Base-by-base conservation (phyloP, 1,140 invertebrate species). In the Ostrea denselamellosa region DNA sequence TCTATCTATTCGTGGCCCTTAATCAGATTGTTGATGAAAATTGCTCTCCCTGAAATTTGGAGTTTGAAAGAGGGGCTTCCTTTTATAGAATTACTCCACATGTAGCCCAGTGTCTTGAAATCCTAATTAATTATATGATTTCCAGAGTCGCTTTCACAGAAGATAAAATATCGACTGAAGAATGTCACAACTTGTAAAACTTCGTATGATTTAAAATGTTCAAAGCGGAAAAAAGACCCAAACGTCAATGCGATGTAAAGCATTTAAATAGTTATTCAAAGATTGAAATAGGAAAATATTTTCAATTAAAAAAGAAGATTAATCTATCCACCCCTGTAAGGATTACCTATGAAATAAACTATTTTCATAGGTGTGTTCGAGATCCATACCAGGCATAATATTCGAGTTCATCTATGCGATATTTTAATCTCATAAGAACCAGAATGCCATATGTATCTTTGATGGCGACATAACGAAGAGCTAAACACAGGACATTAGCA, bases 1-100 rank as follows among this genome's bases (percentile, higher is more conserved):
- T 25, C 25, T 17, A 62, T 62, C 56, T 62, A 7, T 62, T 62
- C 56, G 68, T 0, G 56, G 0, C 14, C 22, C 68, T 77, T 77
- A 77, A 77, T 77, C 68, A 77, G 68, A 77, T 77, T 77, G 22
- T 77, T 12, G 68, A 12, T 10, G 68, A 34, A 77, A 77, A 28
- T 77, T 22, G 22, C 7, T 62, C n/a, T 62, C n/a, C n/a, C 68
- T 77, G 25, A 77, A 22, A 28, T 77, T 25, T 77, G 68, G 28
- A 77, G 10, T n/a, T 44, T 44, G 34, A 44, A 44, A 44, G 34
- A 44, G 34, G 34, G 34, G 34, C 34, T 62, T 34, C 68, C 28
- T 34, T 28, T 34, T 28, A 77, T 28, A 77, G 68, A 77, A 77
- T 28, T 34, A 77, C 28, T 77, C 68, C 28, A 25, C 25, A 25